These are phyloP conservation scores for Nymphalis io DNA, from an alignment of 1,140 invertebrate genomes.

Conservation along the genomic window DNA sequence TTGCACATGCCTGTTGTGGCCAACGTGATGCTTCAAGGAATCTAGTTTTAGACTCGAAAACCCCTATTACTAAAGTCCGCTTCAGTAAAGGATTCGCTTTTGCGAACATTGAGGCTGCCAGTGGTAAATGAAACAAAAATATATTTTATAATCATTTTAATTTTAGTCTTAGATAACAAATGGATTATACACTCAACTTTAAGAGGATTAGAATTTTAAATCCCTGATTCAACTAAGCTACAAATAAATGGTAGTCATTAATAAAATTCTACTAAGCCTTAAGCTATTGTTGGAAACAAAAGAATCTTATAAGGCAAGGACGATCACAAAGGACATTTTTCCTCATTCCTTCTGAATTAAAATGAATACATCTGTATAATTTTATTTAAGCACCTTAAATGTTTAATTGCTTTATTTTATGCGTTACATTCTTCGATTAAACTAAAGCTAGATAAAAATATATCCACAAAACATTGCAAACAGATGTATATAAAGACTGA, in stretches of 20 bases:
- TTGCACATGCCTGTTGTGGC: constrained; percentile 89
- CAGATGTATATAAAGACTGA: constrained; percentile 8
- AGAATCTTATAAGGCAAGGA: constrained; percentile 1
- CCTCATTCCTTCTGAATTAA: too few relatives aligned
- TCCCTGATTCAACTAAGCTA: neutral
- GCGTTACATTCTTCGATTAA: constrained; percentile 5
- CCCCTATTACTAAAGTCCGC: constrained; percentile 88
- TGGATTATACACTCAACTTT: neutral
- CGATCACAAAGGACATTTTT: neutral
- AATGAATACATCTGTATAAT: too few relatives aligned
- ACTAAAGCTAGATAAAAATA: neutral
- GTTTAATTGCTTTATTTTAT: too few relatives aligned
- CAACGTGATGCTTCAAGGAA: constrained; percentile 90
- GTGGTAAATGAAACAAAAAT: constrained; percentile 56
- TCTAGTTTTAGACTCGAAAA: constrained; percentile 84
- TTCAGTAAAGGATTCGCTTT: constrained; percentile 92
- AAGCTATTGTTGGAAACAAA: constrained; percentile 3
- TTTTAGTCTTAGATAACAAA: too few relatives aligned
- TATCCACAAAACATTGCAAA: constrained; percentile 11
- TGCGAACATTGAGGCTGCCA: constrained; percentile 88
- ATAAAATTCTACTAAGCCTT: constrained; percentile 7
- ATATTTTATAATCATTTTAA: too few relatives aligned
- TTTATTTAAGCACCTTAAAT: too few relatives aligned
- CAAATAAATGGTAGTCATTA: constrained; percentile 8
- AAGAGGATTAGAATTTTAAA: neutral